Base-by-base conservation (phyloP, 92 coral and sea anemone species). In the Bergia puertoricense region DNA sequence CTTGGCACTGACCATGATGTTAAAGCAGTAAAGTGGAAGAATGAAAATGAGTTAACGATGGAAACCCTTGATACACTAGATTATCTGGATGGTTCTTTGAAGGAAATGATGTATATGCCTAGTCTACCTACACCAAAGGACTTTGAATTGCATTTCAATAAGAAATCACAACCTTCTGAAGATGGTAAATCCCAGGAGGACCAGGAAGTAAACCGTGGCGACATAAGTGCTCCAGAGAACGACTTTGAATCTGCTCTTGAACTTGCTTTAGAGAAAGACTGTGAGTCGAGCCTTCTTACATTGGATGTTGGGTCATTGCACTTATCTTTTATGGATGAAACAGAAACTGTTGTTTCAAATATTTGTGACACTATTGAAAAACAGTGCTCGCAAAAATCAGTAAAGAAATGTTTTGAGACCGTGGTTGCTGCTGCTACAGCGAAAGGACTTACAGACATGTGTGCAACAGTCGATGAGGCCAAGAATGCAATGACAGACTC, bases 81-180 rank as follows among this genome's bases (percentile, higher is more conserved):
- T 65, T 65, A 23, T 65, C 71, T 65, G 71, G 71, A 65, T 65
- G 30, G 71, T 65, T 39, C 45, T 43, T 46, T 57, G 44, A 81
- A 30, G 65, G 44, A 81, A 56, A 10, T 45, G 44, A 39, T 69
- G 71, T 8, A 48, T 36, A 79, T 59, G 74, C 57, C 81, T 45
- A 69, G 79, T 85, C 74, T 77, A 69, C 74, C 74, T 72, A 66
- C 74, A 79, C 79, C 81, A 57, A 85, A 72, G 76, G 81, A 85
- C 81, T 71, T 79, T 85, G 79, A 85, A 68, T 56, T 85, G 71
- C 71, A 65, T 65, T 65, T 65, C 71, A 65, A 15, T 65, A 65
- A 65, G 71, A 65, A 65, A 65, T 65, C 22, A 65, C 71, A 65
- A 65, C 71, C 71, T 65, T 65, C 71, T 65, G 71, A 65, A 65